These are phyloP conservation scores for Anhinga anhinga DNA, from an alignment of 2,113 vertebrate genomes.

Conservation along the genomic window DNA sequence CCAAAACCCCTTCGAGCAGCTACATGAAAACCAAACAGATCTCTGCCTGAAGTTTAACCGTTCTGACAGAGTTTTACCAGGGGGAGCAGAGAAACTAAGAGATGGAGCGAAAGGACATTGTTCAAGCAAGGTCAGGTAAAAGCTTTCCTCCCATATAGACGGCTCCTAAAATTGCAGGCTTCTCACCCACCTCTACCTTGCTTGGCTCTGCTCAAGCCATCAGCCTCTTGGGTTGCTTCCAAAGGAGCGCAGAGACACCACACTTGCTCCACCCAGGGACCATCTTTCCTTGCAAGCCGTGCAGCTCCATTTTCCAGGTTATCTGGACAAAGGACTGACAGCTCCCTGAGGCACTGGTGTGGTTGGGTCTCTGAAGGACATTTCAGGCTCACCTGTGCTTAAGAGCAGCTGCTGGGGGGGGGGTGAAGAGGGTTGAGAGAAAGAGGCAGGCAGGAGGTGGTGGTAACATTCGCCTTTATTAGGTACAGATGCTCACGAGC, in stretches of 20 bases:
- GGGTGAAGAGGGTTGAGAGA: background rate
- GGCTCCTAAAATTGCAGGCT: constrained; percentile 1
- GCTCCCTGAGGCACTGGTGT: accelerated
- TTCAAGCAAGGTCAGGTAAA: constrained; percentile 43
- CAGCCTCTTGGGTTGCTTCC: background rate
- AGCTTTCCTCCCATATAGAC: background rate
- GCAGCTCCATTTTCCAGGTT: background rate
- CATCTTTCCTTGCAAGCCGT: accelerated
- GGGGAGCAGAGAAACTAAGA: background rate
- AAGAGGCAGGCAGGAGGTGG: background rate
- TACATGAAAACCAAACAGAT: background rate
- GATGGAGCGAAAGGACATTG: background rate
- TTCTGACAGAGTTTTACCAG: constrained; percentile 52
- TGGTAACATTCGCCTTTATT: constrained; percentile 58
- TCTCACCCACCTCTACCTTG: background rate
- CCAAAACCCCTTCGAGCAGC: background rate
- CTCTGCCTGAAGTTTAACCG: background rate
- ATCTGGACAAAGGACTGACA: background rate
- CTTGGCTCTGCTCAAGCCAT: background rate
- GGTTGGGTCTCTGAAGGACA: background rate
- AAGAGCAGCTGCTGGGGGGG: background rate
- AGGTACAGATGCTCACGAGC: constrained; percentile 9
- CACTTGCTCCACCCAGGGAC: background rate
- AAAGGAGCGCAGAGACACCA: background rate
- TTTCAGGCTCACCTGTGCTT: background rate